Evolutionary conservation across 2,797 vertebrate genomes (phyloP).

Genomic region (Phyllotis vaccarum): DNA sequence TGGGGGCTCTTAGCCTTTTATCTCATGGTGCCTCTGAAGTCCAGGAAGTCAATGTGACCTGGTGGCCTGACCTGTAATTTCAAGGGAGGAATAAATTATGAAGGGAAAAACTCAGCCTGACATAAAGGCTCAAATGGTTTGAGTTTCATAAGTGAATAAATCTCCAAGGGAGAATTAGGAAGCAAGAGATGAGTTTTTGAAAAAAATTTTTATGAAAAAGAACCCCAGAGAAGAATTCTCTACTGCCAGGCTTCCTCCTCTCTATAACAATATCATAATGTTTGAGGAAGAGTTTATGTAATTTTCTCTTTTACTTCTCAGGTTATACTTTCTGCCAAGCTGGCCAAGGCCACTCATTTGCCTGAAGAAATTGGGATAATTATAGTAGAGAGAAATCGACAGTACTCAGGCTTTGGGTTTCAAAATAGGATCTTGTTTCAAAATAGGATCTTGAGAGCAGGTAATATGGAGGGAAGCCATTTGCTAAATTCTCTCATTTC

Average conservation of each 20-base stretch:
- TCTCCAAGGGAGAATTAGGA: constrained; percentile 11
- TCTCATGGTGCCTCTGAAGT: neutral
- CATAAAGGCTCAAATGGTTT: neutral
- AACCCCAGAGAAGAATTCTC: neutral
- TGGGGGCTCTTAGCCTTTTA: neutral
- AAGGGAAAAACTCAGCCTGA: neutral
- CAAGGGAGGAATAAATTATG: neutral
- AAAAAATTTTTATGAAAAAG: constrained; percentile 30
- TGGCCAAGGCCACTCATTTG: neutral
- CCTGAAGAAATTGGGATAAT: constrained; percentile 46
- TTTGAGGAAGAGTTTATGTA: neutral
- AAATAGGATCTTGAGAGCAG: neutral
- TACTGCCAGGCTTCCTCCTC: neutral
- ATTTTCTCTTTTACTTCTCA: constrained; percentile 41
- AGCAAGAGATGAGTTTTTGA: neutral
- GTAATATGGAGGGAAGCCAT: neutral
- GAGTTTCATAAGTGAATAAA: constrained; percentile 40
- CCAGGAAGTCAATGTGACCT: neutral
- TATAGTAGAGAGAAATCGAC: neutral
- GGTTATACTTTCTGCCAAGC: constrained; percentile 4
- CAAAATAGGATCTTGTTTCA: neutral
- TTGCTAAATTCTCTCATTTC: constrained; percentile 24
- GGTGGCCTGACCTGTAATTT: neutral
- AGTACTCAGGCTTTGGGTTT: neutral
- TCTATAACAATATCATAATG: neutral